Evolutionary conservation across 2,113 vertebrate species (phyloP).

Genomic region (Monarcha castaneiventris): DNA sequence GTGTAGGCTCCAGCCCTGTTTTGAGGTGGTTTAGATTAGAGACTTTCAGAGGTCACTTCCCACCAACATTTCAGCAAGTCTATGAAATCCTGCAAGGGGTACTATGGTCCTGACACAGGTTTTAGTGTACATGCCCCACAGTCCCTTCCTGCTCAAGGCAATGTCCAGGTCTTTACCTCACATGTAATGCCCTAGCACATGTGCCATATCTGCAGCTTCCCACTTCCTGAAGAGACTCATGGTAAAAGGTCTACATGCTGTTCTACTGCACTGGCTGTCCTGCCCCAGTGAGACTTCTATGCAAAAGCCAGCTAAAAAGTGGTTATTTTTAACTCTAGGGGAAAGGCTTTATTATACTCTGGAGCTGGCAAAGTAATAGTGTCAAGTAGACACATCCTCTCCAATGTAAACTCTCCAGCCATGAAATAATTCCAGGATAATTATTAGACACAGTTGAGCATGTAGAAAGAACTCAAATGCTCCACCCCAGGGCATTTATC

Average conservation of each 20-base stretch:
- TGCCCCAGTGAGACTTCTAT: background rate
- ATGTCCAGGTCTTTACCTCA: background rate
- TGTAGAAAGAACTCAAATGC: background rate
- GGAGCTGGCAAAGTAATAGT: background rate
- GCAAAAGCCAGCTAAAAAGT: background rate
- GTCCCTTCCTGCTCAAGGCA: background rate
- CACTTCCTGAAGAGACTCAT: background rate
- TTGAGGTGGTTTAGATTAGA: background rate
- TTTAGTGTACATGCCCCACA: background rate
- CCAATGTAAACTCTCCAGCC: background rate
- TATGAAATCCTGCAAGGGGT: background rate
- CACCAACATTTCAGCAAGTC: background rate
- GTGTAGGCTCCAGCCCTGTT: background rate
- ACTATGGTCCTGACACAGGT: background rate
- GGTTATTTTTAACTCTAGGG: constrained; percentile 21
- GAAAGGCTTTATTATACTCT: background rate
- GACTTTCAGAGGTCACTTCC: background rate
- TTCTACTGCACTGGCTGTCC: background rate
- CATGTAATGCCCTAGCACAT: background rate
- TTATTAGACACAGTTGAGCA: constrained; percentile 21
- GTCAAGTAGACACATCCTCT: background rate
- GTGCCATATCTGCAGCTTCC: background rate
- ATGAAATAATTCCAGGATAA: background rate
- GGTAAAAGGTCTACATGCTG: background rate
- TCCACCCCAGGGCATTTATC: background rate